phyloP scores from a whole-genome alignment of 2,113 vertebrate genomes.

The Macheiramphus alcinus region DNA sequence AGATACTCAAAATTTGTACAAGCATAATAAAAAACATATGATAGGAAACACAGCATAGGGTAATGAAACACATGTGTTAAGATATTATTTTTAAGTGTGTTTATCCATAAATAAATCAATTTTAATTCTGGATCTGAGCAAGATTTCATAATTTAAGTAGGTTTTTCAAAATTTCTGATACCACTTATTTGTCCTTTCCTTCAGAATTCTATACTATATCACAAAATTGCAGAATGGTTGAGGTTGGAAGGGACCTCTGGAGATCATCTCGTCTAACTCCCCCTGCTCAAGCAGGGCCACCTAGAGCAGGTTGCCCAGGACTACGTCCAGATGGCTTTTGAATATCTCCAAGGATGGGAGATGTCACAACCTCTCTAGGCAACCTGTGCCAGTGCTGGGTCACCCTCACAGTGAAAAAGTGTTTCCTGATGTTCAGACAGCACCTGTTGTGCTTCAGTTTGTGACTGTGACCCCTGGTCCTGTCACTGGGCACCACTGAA shows the following conservation, averaged over 20 bases:
- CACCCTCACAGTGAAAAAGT: not conserved
- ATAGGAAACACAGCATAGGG: not conserved
- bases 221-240: not conserved
- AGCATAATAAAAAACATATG: not conserved
- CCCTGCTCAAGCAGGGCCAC: not conserved
- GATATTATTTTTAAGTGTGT: not conserved
- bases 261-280: not conserved
- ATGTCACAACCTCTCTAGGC: not conserved
- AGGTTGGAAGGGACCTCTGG: not conserved
- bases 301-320: not conserved
- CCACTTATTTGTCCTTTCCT: not conserved
- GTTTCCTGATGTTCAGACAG: not conserved
- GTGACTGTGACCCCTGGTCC: not conserved
- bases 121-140: not conserved
- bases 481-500: not conserved
- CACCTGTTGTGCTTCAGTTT: not conserved
- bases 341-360: not conserved
- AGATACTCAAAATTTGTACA: not conserved
- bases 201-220: not conserved
- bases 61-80: not conserved
- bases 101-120: not conserved
- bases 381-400: not conserved
- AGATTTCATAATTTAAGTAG: not conserved
- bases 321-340: not conserved
- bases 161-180: not conserved